Evolutionary conservation across 2,888 invertebrate genomes (phyloP), one percentile per base, ranked within the genome.

Genomic region (Sinopyrophorus schimmeli): DNA sequence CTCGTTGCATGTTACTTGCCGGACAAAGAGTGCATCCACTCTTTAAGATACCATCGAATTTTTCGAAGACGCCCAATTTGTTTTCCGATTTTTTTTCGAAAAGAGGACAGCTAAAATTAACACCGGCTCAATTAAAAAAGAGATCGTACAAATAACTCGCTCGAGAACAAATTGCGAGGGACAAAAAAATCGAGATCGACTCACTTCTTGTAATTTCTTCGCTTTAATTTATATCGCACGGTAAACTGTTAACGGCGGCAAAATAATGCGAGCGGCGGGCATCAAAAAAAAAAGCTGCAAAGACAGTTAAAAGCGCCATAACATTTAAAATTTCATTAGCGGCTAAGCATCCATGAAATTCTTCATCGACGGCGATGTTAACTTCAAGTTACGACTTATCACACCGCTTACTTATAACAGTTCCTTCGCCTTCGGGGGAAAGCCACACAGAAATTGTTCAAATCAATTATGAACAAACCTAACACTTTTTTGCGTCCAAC

Each of bases 301-400:
- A 39, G 43, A 39, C 32, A 39, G 43, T 49, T 43, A 35, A 48
- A 43, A 43, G 49, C 34, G 30, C 21, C 38, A 49, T 49, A 49
- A 43, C 49, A 43, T 49, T 49, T 49, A 49, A 49, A 49, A 49
- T 49, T 49, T 49, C 49, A 49, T 49, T 49, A 49, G 49, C 34
- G 27, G 28, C 44, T 39, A 43, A 49, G 49, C 43, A 43, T 44
- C 49, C 49, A 39, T 49, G 49, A 49, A 49, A 49, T 49, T 49
- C 43, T 20, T 39, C 43, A 43, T 49, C 20, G 39, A 49, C n/a
- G n/a, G 32, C 26, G 20, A 14, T 28, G 10, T 38, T 38, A 49
- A 49, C 44, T 47, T 46, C 12, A n/a, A n/a, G n/a, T 21, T 26
- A 26, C 38, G 21, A 46, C 14, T 38, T 46, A 46, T 37, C 38